Evolutionary conservation across 1,140 invertebrate species (phyloP), one percentile per base, ranked within the genome.

Genomic region (Melipona quadrifasciata): DNA sequence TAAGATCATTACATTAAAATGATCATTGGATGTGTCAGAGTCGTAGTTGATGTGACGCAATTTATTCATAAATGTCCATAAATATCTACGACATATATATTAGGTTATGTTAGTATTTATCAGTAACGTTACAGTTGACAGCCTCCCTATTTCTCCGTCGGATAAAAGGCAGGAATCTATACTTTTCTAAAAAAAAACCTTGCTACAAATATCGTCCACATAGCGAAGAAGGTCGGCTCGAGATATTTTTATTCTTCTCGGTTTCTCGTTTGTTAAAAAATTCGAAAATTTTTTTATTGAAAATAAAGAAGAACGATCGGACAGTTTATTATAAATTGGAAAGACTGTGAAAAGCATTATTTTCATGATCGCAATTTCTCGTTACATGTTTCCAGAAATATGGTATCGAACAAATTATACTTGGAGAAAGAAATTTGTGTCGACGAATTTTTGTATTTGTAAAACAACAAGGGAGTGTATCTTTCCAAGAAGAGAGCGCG

Each of bases 131-230:
- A 53, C 53, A 67, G 47, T 68, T 79, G 64, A 64, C 61, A 68
- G 21, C 6, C 39, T 31, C n/a, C n/a, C n/a, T 51, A 21, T 31
- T 51, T 47, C 58, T 47, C 75, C 12, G 74, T 39, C 27, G 39
- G 47, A 47, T 61, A 55, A 27, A 58, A 64, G n/a, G 19, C 47
- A 67, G 64, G 14, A 68, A 34, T 68, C 76, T 17, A 34, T 78
- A 78, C 47, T 53, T 47, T 79, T 79, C 47, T 53, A 68, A 68
- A 79, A 79, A 64, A 77, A 78, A 78, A 65, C 64, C 12, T 1
- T 10, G 64, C 27, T 34, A 53, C 64, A 67, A 78, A 78, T 34
- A 68, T 64, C 75, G 58, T 34, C 8, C 3, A 39, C 24, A 19
- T 27, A 21, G 47, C 55, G 24, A 55, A 78, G 64, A 78, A 78